A percentile compares a stretch with the other conserved stretches of the same genome.
phyloP scores from a whole-genome alignment of 2,797 vertebrate species.

The Chelonia mydas region DNA sequence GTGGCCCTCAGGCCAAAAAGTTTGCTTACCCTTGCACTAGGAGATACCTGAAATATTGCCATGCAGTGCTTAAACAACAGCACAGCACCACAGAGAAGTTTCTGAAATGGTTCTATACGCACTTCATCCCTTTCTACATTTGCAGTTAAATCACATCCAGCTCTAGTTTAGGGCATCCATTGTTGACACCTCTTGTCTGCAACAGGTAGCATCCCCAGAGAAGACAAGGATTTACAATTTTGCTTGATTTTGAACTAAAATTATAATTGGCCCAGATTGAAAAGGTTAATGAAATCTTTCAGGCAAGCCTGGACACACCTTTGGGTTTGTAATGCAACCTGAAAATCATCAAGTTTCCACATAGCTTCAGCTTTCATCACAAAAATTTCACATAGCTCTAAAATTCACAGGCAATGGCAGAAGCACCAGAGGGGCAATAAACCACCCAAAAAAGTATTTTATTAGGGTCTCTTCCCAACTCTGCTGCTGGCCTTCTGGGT shows the following conservation, averaged over 20 bases:
- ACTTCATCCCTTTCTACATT: not conserved
- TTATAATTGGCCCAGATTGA: not conserved
- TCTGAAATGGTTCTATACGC: not conserved
- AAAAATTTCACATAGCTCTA: not conserved
- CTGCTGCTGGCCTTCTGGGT: too few species aligned
- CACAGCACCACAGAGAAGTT: not conserved
- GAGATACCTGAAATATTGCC: not conserved
- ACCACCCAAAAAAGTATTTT: not conserved
- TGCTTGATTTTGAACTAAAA: not conserved
- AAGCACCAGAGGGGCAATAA: too few species aligned
- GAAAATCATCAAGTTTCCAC: not conserved
- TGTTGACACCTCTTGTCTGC: not conserved
- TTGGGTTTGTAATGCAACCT: not conserved
- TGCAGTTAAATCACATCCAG: not conserved
- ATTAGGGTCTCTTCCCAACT: too few species aligned
- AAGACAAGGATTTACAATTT: fast-evolving
- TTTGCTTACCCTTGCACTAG: too few species aligned
- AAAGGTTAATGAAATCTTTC: not conserved
- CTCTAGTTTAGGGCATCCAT: not conserved
- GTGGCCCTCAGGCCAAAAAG: too few species aligned
- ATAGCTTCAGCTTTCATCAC: not conserved
- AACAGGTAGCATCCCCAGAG: not conserved
- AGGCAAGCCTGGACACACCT: not conserved
- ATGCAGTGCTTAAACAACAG: not conserved
- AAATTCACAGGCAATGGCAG: not conserved